phyloP scores from a whole-genome alignment of 2,113 vertebrate genomes.

The Heterochromis multidens region DNA sequence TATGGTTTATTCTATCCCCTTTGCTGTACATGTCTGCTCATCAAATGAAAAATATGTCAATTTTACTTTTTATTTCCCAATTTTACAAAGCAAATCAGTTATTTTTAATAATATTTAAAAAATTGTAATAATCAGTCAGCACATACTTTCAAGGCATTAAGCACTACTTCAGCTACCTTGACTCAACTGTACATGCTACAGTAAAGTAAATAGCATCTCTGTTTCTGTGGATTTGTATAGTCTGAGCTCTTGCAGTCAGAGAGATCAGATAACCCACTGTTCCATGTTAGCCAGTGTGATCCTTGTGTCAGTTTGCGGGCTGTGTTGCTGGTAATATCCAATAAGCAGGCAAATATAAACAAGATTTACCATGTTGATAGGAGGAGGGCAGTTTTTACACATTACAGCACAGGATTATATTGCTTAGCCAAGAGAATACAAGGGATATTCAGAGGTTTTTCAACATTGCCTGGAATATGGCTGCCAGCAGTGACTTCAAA shows the following conservation, averaged over 20 bases:
- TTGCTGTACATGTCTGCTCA: background rate
- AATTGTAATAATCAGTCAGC: background rate
- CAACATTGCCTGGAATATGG: background rate
- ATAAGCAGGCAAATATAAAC: constrained; percentile 52
- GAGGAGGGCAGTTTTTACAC: background rate
- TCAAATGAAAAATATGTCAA: background rate
- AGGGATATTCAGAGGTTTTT: background rate
- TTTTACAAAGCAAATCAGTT: background rate
- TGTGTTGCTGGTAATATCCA: constrained; percentile 26
- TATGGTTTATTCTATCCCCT: background rate
- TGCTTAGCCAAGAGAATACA: background rate
- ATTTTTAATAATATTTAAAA: background rate
- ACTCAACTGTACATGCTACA: background rate
- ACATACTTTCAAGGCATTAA: background rate
- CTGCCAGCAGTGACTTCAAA: background rate
- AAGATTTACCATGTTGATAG: constrained; percentile 25
- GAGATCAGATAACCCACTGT: constrained; percentile 37
- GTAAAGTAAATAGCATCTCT: background rate
- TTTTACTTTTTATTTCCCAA: background rate
- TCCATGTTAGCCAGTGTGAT: constrained; percentile 32
- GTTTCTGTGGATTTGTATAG: constrained; percentile 4
- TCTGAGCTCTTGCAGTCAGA: background rate
- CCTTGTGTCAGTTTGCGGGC: constrained; percentile 17
- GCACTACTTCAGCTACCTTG: background rate
- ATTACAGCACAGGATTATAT: constrained; percentile 1